Conservation (phyloP, 2,888 invertebrate species). For the Andrena bicolor region DNA sequence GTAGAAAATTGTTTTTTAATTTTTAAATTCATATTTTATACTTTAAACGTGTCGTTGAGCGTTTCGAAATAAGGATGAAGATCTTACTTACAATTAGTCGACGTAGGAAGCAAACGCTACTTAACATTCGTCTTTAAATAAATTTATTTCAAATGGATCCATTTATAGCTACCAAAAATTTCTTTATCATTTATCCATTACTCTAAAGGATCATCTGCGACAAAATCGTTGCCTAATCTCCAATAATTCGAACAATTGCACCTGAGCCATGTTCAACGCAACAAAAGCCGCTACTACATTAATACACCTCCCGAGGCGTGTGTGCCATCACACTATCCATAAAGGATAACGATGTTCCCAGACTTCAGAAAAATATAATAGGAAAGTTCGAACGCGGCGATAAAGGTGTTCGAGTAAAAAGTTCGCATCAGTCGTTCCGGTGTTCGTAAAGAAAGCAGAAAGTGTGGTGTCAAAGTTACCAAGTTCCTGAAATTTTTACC, state of each 20-base stretch:
- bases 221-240: not conserved
- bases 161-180: not conserved
- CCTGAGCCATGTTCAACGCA: not conserved
- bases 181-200: not conserved
- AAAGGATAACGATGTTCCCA: conserved; percentile 20
- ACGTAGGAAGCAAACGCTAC: no score
- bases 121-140: no score
- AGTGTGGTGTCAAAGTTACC: conserved; percentile 9
- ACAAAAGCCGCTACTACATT: not conserved
- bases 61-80: no score
- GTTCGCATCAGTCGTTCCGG: conserved; percentile 34
- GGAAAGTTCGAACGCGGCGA: conserved; percentile 37
- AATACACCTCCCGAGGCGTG: not conserved
- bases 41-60: no score
- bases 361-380: conserved; percentile 40
- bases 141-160: not conserved
- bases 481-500: conserved; percentile 16
- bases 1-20: no score
- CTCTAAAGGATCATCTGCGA: not conserved
- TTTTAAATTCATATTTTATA: no score
- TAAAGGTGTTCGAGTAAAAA: conserved; percentile 40
- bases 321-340: conserved; percentile 9
- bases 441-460: conserved; percentile 35
- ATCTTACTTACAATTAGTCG: no score
- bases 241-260: not conserved